phyloP scores from a whole-genome alignment of 2,797 vertebrate species.

The Rhynchonycteris naso region DNA sequence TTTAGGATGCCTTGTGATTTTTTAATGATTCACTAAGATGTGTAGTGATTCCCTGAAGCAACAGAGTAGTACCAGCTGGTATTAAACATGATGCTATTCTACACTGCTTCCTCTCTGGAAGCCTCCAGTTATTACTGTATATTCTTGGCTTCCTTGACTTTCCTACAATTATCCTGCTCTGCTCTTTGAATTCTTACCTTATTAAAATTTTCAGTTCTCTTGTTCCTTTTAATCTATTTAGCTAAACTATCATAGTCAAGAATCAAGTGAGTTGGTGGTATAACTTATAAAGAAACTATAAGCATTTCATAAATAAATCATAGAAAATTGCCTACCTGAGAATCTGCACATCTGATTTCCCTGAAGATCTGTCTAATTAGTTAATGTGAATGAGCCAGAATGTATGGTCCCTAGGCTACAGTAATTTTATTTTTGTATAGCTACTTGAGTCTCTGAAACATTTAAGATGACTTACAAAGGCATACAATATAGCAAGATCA shows the following conservation, averaged over 20 bases:
- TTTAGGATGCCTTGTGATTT: constrained; percentile 12
- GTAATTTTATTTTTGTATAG: constrained; percentile 17
- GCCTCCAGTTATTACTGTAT: not conserved
- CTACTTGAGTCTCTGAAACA: constrained; percentile 21
- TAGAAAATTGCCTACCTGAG: not conserved
- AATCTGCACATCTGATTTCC: not conserved
- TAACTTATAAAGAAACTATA: constrained; percentile 18
- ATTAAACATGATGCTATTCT: not conserved
- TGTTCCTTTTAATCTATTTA: not conserved
- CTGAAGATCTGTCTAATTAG: not conserved
- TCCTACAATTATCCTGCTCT: not conserved
- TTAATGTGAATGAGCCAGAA: not conserved
- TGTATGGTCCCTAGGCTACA: not conserved
- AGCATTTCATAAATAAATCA: constrained; percentile 34
- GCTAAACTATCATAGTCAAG: not conserved
- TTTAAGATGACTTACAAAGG: constrained; percentile 40
- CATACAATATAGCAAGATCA: not conserved
- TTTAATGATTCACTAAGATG: not conserved
- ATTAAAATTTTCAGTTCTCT: not conserved
- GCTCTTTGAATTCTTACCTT: not conserved
- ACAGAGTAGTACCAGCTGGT: not conserved
- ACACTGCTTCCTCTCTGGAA: not conserved
- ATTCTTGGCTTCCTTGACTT: not conserved
- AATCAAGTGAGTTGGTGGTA: not conserved
- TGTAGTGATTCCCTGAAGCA: not conserved